A percentile compares a stretch with the other conserved stretches of the same genome.
Evolutionary conservation across 2,888 invertebrate species (phyloP).

Genomic region (Drosophila prolongata): DNA sequence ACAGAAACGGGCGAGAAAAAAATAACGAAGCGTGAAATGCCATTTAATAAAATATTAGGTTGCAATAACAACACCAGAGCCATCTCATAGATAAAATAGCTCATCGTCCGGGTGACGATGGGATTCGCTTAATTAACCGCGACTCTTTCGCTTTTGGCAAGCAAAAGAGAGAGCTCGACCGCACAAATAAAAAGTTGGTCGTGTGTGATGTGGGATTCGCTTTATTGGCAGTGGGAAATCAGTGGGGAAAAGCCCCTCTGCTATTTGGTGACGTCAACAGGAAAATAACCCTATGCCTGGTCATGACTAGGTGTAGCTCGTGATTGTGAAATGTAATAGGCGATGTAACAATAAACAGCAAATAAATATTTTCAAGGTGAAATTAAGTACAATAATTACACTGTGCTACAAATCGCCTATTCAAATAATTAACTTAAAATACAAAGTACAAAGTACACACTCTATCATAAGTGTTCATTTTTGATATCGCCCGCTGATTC

Average conservation of each 20-base stretch:
- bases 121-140: conserved; percentile 70
- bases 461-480: neutral
- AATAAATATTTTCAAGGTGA: neutral
- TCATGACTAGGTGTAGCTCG: neutral
- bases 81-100: conserved; percentile 66
- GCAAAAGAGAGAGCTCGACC: neutral
- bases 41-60: conserved; percentile 69
- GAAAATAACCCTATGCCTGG: conserved; percentile 11
- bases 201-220: conserved; percentile 13
- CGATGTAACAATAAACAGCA: neutral
- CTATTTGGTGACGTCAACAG: conserved; percentile 14
- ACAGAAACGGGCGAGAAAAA: conserved; percentile 33
- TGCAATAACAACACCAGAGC: conserved; percentile 52
- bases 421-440: too few species aligned
- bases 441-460: neutral
- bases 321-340: conserved; percentile 2
- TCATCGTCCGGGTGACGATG: conserved; percentile 52
- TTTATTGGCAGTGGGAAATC: conserved; percentile 3
- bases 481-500: conserved; percentile 3
- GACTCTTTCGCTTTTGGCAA: conserved; percentile 47
- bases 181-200: conserved; percentile 13
- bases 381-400: too few species aligned
- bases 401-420: too few species aligned
- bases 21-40: conserved; percentile 62
- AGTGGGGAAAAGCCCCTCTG: conserved; percentile 3